phyloP scores from a whole-genome alignment of 1,140 invertebrate genomes.

The Habropoda laboriosa region DNA sequence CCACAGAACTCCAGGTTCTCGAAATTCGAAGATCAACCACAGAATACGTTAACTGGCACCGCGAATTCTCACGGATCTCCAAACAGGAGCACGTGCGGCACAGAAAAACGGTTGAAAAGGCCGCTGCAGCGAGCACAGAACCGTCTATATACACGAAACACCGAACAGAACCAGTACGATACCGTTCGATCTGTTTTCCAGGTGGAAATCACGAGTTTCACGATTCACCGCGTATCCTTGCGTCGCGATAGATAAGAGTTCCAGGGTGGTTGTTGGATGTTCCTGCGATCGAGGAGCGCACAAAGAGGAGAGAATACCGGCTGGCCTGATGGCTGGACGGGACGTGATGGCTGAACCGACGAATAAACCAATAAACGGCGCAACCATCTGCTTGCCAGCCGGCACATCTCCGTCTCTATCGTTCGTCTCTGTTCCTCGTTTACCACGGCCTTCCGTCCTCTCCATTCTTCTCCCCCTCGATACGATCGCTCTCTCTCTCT shows the following conservation, averaged over 20 bases:
- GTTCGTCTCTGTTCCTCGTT: slow-evolving; percentile 22
- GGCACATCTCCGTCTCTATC: slow-evolving; percentile 73
- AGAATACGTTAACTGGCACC: neutral
- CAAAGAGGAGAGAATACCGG: slow-evolving; percentile 70
- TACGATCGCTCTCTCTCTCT: slow-evolving; percentile 42
- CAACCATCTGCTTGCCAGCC: slow-evolving; percentile 82
- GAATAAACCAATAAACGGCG: slow-evolving; percentile 82
- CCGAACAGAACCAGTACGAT: neutral
- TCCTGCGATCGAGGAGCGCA: slow-evolving; percentile 53
- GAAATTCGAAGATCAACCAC: neutral
- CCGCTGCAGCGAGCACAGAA: neutral
- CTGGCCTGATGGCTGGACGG: slow-evolving; percentile 66
- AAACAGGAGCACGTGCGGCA: neutral
- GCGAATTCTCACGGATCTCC: neutral
- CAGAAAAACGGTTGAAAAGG: too few species aligned
- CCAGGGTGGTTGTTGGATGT: slow-evolving; percentile 29
- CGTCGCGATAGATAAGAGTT: slow-evolving; percentile 18
- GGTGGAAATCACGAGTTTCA: neutral
- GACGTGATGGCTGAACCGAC: slow-evolving; percentile 74
- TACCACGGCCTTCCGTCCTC: slow-evolving; percentile 37
- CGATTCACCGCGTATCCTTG: neutral
- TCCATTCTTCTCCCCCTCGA: slow-evolving; percentile 63
- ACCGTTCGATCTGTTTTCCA: too few species aligned
- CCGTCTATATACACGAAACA: neutral
- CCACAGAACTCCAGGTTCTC: neutral